Conservation (phyloP, 2,888 invertebrate species). For the Drosophila cognata region DNA sequence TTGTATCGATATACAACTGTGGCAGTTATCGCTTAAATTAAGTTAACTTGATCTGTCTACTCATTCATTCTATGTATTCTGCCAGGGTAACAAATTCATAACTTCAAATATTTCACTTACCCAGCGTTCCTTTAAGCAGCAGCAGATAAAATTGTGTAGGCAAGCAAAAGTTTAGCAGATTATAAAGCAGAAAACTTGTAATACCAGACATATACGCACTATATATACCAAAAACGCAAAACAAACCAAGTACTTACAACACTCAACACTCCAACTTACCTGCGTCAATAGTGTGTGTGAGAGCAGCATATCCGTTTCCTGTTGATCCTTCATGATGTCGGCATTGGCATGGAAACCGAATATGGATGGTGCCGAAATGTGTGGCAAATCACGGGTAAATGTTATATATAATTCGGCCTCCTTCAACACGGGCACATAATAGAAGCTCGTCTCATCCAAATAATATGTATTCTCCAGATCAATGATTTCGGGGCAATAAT, state of each 20-base stretch:
- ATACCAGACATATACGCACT: not conserved
- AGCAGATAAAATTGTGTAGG: conserved; percentile 2
- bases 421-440: conserved; percentile 90
- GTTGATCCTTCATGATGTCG: conserved; percentile 95
- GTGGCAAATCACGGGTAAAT: conserved; percentile 90
- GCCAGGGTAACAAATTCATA: not conserved
- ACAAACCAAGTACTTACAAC: not conserved
- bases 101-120: conserved; percentile 77
- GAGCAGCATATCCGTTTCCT: conserved; percentile 92
- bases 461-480: conserved; percentile 87
- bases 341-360: conserved; percentile 97
- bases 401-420: conserved; percentile 90
- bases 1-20: not conserved
- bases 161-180: conserved; percentile 19
- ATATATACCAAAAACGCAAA: not conserved
- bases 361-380: conserved; percentile 92
- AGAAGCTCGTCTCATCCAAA: conserved; percentile 89
- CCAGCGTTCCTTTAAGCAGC: conserved; percentile 83
- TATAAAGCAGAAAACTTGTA: conserved; percentile 11
- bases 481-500: conserved; percentile 90
- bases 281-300: conserved; percentile 91
- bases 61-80: not conserved
- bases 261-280: conserved; percentile 85
- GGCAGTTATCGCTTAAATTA: too few species aligned
- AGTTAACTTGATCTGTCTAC: too few species aligned